phyloP scores from a whole-genome alignment of 2,888 invertebrate species.

The Limnephilus rhombicus region DNA sequence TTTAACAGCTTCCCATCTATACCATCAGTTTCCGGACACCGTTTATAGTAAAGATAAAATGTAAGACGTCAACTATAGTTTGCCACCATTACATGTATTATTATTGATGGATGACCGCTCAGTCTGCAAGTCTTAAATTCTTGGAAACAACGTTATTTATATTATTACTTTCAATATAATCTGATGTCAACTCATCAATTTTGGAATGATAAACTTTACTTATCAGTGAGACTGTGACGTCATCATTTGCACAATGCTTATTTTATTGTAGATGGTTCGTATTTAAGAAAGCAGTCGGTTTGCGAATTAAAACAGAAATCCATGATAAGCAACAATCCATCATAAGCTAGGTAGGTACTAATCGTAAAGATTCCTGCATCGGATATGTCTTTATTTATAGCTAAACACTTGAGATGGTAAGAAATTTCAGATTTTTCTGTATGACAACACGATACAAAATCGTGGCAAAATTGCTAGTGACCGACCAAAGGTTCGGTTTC shows the following conservation, averaged over 20 bases:
- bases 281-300: background rate
- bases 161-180: background rate
- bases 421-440: background rate
- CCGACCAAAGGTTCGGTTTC: no score
- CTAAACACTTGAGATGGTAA: background rate
- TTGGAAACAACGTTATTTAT: background rate
- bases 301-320: background rate
- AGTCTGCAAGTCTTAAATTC: background rate
- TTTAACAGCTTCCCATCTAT: no score
- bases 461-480: background rate
- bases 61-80: background rate
- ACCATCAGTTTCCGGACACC: no score
- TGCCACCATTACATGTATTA: no score
- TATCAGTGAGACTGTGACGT: background rate
- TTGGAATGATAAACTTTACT: background rate
- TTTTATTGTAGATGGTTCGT: background rate
- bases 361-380: background rate
- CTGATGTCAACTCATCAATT: background rate
- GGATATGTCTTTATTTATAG: background rate
- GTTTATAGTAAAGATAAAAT: background rate
- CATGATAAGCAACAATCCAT: background rate
- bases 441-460: background rate
- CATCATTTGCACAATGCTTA: background rate
- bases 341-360: background rate
- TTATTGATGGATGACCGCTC: background rate